Percentiles rank a stretch among this genome's conserved stretches.
Evolutionary conservation across 1,140 invertebrate genomes (phyloP).

Genomic region (Xylocopa sonorina): DNA sequence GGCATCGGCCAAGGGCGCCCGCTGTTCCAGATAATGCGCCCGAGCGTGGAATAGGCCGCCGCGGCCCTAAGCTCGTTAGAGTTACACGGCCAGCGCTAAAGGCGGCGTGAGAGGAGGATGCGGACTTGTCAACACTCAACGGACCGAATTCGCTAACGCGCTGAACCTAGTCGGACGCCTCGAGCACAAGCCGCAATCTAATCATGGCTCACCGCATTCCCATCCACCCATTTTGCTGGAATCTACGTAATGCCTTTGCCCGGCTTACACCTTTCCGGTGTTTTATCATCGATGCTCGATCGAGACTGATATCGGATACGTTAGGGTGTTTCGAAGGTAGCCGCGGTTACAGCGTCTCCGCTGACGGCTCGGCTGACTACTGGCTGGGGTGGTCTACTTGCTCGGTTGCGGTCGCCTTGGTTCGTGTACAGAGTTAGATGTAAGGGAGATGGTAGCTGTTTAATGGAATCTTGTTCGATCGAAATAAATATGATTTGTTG

Average conservation of each 20-base stretch:
- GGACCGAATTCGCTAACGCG: constrained; percentile 76
- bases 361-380: too few species aligned
- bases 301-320: background rate
- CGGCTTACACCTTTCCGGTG: constrained; percentile 38
- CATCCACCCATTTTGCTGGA: constrained; percentile 69
- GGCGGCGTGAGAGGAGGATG: constrained; percentile 69
- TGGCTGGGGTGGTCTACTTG: too few species aligned
- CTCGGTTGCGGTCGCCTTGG: too few species aligned
- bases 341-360: background rate
- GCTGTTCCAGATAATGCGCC: constrained; percentile 69
- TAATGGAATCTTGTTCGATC: too few species aligned
- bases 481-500: too few species aligned
- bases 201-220: constrained; percentile 77
- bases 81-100: constrained; percentile 72
- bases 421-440: too few species aligned
- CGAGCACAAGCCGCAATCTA: constrained; percentile 76
- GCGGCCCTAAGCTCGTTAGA: constrained; percentile 75
- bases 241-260: constrained; percentile 44
- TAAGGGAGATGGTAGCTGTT: too few species aligned
- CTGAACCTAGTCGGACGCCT: constrained; percentile 74
- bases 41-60: constrained; percentile 58
- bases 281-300: constrained; percentile 27
- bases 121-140: constrained; percentile 78
- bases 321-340: too few species aligned
- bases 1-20: constrained; percentile 63